Conservation (phyloP, 2,888 invertebrate species). For the Esperia sulphurella region DNA sequence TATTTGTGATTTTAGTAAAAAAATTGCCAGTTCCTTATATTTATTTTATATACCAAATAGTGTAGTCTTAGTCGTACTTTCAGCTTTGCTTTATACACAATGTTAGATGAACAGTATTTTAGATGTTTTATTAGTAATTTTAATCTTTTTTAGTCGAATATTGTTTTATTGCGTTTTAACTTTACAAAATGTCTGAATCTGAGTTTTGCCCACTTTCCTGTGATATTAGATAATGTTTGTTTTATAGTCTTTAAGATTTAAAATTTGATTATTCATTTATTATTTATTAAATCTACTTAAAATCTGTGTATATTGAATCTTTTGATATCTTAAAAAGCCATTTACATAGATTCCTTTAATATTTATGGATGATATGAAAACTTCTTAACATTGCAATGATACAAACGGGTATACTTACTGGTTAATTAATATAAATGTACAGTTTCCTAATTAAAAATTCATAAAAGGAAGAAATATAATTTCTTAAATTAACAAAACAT, state of each 20-base stretch:
- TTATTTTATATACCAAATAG: neutral
- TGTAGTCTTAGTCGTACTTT: no score
- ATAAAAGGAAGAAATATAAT: no score
- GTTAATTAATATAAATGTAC: no score
- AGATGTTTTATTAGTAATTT: no score
- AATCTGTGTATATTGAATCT: constrained; percentile 1
- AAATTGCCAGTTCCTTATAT: neutral
- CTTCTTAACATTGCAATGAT: no score
- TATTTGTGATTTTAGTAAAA: neutral
- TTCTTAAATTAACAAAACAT: neutral
- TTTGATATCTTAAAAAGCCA: neutral
- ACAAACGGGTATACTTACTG: no score
- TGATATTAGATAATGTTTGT: constrained; percentile 23
- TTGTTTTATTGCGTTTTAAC: neutral
- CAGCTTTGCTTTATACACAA: no score
- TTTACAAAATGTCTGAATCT: neutral
- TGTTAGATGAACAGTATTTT: no score
- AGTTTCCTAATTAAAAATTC: no score
- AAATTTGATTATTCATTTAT: neutral
- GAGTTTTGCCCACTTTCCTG: constrained; percentile 23
- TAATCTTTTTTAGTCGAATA: neutral
- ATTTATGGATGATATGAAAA: neutral
- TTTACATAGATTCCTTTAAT: neutral
- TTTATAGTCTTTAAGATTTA: constrained; percentile 17
- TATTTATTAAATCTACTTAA: neutral